These are phyloP conservation scores for Phyllostomus hastatus DNA, from an alignment of 2,113 vertebrate species.

Conservation along the genomic window DNA sequence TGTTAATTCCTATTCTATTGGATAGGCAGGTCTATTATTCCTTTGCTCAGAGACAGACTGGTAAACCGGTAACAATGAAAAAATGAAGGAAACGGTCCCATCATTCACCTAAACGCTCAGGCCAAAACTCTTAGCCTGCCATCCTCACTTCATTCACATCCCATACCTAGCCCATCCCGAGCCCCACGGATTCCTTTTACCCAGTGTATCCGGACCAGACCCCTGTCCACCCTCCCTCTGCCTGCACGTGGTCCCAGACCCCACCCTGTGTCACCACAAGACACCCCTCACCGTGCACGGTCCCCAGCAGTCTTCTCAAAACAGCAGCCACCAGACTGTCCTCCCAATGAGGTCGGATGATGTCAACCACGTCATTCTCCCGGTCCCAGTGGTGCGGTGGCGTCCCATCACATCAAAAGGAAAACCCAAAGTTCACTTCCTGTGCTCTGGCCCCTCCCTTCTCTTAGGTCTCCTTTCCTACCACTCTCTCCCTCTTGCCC, in stretches of 20 bases:
- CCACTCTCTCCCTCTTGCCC: background rate
- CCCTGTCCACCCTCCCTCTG: accelerated
- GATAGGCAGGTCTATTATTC: background rate
- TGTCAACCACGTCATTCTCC: accelerated
- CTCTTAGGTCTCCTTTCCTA: background rate
- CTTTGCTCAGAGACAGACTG: background rate
- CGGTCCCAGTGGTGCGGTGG: background rate
- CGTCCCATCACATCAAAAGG: background rate
- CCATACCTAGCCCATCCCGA: background rate
- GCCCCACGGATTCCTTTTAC: background rate
- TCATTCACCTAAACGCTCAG: background rate
- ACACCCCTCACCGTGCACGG: background rate
- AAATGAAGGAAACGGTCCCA: background rate
- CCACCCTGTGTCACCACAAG: background rate
- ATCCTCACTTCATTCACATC: background rate
- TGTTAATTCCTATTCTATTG: background rate
- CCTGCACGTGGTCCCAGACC: accelerated
- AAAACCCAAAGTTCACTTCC: background rate
- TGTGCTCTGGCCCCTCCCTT: no score
- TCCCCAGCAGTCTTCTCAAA: background rate
- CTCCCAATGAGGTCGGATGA: background rate
- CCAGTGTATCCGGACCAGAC: background rate
- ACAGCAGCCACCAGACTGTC: background rate
- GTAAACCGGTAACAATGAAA: background rate
- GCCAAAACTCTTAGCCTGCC: background rate